Evolutionary conservation across 1,140 invertebrate genomes (phyloP).

Genomic region (Epicauta chinensis): DNA sequence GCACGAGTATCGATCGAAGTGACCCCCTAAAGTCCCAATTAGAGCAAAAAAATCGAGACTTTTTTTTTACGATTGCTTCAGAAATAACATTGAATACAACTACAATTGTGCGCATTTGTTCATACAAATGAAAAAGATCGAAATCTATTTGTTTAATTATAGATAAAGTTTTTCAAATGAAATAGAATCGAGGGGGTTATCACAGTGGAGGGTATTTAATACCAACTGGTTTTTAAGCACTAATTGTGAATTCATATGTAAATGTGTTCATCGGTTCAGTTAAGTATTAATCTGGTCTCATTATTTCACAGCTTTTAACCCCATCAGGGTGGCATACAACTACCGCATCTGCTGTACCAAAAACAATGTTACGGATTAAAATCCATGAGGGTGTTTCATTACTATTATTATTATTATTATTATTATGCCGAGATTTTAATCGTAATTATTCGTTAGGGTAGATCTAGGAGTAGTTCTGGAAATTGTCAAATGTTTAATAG

Average conservation of each 20-base stretch:
- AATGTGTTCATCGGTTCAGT: slow-evolving; percentile 34
- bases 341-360: slow-evolving; percentile 33
- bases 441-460: no score
- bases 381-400: slow-evolving; percentile 23
- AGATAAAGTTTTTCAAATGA: neutral
- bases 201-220: slow-evolving; percentile 11
- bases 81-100: neutral
- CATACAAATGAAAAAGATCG: neutral
- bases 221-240: slow-evolving; percentile 13
- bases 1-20: slow-evolving; percentile 13
- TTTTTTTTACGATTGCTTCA: neutral
- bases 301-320: slow-evolving; percentile 39
- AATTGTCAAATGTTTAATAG: no score
- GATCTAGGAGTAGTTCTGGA: no score
- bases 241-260: slow-evolving; percentile 41
- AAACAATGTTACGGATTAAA: slow-evolving; percentile 30
- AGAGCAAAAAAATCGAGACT: neutral
- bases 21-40: neutral
- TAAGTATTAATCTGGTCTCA: slow-evolving; percentile 39
- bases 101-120: neutral
- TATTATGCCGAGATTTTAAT: slow-evolving; percentile 1
- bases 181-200: no score
- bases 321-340: slow-evolving; percentile 20
- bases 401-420: slow-evolving; percentile 14
- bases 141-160: neutral